Percentiles rank a stretch among this genome's conserved stretches.
These are phyloP conservation scores for Ptychochromis oligacanthus DNA, from an alignment of 2,113 vertebrate species.

Conservation along the genomic window DNA sequence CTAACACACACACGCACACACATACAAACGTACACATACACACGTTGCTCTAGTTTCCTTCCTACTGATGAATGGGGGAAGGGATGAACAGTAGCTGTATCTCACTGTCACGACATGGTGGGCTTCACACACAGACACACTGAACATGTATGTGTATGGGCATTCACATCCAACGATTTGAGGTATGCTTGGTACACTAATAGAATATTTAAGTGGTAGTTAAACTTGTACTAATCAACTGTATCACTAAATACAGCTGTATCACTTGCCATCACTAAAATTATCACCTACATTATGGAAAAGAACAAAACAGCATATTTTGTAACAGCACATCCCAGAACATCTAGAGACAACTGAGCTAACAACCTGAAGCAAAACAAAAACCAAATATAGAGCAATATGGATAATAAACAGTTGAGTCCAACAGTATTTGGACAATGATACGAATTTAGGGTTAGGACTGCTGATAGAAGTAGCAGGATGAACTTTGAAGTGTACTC, in stretches of 20 bases:
- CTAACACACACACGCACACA: conserved; percentile 40
- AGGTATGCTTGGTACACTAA: background rate
- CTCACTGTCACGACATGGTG: conserved; percentile 63
- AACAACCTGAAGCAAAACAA: too few relatives aligned
- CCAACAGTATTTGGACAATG: too few relatives aligned
- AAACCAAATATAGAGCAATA: too few relatives aligned
- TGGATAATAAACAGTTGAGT: too few relatives aligned
- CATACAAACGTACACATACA: conserved; percentile 39
- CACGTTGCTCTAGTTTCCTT: conserved; percentile 71
- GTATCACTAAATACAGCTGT: too few relatives aligned
- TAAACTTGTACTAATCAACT: background rate
- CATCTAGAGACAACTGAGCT: too few relatives aligned
- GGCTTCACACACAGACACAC: conserved; percentile 24
- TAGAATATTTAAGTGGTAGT: background rate
- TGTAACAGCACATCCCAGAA: background rate
- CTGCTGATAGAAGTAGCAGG: background rate
- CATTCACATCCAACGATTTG: background rate
- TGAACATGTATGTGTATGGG: background rate
- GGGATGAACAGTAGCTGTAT: conserved; percentile 61
- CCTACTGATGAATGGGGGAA: conserved; percentile 59
- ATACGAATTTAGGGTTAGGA: background rate
- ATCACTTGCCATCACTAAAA: background rate
- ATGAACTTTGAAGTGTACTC: background rate
- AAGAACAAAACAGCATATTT: background rate
- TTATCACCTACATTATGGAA: background rate